Conservation (phyloP, 1,140 invertebrate species). For the Drosophila insularis region DNA sequence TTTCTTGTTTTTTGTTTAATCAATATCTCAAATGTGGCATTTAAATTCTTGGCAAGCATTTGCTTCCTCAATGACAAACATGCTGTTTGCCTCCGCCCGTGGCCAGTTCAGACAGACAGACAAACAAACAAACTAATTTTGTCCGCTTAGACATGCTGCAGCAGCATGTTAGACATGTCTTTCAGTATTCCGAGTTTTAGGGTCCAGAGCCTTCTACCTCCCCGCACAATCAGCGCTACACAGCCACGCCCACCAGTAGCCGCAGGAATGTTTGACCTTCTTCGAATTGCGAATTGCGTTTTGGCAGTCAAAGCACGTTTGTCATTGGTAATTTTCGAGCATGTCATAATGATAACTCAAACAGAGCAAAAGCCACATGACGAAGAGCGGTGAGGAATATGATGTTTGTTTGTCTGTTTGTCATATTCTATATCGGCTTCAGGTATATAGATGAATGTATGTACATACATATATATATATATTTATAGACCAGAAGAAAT, state of each 20-base stretch:
- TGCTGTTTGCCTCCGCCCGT: not conserved
- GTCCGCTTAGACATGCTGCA: constrained; percentile 49
- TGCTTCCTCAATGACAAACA: not conserved
- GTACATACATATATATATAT: constrained; percentile 43
- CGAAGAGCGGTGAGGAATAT: not conserved
- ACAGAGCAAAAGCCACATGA: constrained; percentile 42
- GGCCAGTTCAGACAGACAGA: constrained; percentile 33
- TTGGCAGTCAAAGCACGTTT: constrained; percentile 65
- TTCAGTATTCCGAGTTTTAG: constrained; percentile 14
- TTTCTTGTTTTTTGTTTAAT: constrained; percentile 36
- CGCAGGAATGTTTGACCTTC: constrained; percentile 48
- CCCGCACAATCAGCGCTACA: constrained; percentile 48
- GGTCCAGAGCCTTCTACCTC: not conserved
- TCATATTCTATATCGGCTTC: not conserved
- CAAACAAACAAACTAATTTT: constrained; percentile 78
- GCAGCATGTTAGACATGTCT: constrained; percentile 58
- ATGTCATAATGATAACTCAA: constrained; percentile 80
- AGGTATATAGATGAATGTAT: constrained; percentile 29
- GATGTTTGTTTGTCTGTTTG: not conserved
- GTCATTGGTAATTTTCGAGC: constrained; percentile 79
- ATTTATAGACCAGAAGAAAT: constrained; percentile 32
- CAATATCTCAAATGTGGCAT: constrained; percentile 71
- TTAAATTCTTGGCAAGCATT: constrained; percentile 61
- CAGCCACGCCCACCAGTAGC: constrained; percentile 20
- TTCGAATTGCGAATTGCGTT: not conserved